phyloP scores from a whole-genome alignment of 2,888 invertebrate species.

The Ophion obscuratus region DNA sequence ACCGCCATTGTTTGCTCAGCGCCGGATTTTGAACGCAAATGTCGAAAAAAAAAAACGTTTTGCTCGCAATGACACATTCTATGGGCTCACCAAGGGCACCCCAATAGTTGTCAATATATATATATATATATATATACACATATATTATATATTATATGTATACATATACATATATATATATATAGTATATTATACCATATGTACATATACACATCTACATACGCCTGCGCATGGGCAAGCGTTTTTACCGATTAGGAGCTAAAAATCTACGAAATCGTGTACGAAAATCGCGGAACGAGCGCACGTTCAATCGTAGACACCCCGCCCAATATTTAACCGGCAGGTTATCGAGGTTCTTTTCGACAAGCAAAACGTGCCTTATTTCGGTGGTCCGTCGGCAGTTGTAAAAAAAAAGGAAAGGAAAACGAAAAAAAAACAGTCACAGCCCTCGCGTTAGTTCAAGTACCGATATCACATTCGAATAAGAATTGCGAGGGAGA shows the following conservation, averaged over 20 bases:
- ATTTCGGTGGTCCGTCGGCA: constrained; percentile 65
- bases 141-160: neutral
- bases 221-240: neutral
- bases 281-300: neutral
- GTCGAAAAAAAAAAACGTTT: neutral
- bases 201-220: constrained; percentile 4
- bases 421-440: constrained; percentile 7
- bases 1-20: too few species aligned
- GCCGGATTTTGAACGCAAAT: too few species aligned
- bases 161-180: neutral
- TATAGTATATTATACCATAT: neutral
- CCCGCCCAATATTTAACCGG: constrained; percentile 13
- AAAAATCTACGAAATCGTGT: neutral
- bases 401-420: constrained; percentile 49
- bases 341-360: constrained; percentile 18
- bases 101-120: neutral
- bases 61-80: neutral
- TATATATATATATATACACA: neutral
- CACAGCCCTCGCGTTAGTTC: neutral
- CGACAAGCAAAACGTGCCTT: constrained; percentile 65
- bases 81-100: neutral
- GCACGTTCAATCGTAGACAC: constrained; percentile 11
- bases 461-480: constrained; percentile 36
- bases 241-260: neutral
- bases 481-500: constrained; percentile 36